Evolutionary conservation across 2,888 invertebrate species (phyloP).

Genomic region (Caenorhabditis angaria): DNA sequence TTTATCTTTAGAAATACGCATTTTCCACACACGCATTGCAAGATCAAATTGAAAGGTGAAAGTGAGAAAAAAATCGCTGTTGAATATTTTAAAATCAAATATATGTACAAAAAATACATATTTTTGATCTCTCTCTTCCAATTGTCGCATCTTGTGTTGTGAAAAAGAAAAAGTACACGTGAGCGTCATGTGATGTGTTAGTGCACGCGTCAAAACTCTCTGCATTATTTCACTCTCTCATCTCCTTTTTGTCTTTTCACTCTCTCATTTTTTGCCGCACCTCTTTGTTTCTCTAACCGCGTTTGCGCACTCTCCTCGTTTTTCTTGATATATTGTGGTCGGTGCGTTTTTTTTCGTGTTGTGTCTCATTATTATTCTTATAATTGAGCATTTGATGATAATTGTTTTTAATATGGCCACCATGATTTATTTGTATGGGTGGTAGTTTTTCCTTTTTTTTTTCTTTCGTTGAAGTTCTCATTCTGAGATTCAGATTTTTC

Average conservation of each 20-base stretch:
- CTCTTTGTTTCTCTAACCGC: neutral
- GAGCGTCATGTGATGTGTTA: conserved; percentile 7
- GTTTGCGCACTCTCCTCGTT: neutral
- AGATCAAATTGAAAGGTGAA: too few relatives aligned
- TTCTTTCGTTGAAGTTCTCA: neutral
- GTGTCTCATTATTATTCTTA: neutral
- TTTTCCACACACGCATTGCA: too few relatives aligned
- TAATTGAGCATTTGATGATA: neutral
- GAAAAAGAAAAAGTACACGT: too few relatives aligned
- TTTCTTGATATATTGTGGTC: neutral
- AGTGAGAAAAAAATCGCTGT: too few relatives aligned
- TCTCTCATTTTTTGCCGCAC: too few relatives aligned
- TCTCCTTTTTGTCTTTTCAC: too few relatives aligned
- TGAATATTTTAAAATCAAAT: too few relatives aligned
- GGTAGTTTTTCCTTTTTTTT: neutral
- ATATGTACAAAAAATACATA: too few relatives aligned
- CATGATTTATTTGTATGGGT: neutral
- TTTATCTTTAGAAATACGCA: too few relatives aligned
- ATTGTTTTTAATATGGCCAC: neutral
- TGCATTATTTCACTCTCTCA: conserved; percentile 6
- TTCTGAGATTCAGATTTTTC: neutral
- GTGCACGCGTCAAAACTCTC: neutral
- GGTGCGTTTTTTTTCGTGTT: neutral
- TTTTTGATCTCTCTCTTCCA: too few relatives aligned
- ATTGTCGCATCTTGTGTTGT: too few relatives aligned